phyloP scores from a whole-genome alignment of 2,113 vertebrate genomes.

The Barbus barbus region DNA sequence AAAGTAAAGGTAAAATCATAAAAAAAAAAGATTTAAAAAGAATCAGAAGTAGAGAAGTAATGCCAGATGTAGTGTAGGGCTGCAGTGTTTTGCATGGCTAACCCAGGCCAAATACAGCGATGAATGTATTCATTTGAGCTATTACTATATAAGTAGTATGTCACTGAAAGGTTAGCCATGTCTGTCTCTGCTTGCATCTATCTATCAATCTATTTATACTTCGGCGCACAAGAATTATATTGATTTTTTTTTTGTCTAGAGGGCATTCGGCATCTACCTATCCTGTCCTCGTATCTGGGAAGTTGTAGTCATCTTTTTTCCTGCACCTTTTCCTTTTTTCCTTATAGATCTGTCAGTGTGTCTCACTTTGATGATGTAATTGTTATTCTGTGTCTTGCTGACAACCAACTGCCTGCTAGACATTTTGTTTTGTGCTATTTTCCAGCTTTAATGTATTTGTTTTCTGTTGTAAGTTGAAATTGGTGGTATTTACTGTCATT shows the following conservation, averaged over 20 bases:
- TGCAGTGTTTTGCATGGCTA: constrained; percentile 4
- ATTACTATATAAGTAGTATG: constrained; percentile 52
- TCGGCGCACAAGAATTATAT: constrained; percentile 8
- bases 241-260: background rate
- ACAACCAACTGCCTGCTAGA: background rate
- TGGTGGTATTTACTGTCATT: background rate
- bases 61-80: constrained; percentile 51
- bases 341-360: background rate
- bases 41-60: constrained; percentile 44
- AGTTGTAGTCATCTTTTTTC: constrained; percentile 20
- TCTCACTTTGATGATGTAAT: background rate
- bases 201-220: constrained; percentile 48
- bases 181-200: constrained; percentile 53
- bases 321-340: no score
- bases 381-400: background rate
- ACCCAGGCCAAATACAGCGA: constrained; percentile 34
- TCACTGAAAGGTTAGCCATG: constrained; percentile 48
- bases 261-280: constrained; percentile 6
- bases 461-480: background rate
- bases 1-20: background rate
- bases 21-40: background rate
- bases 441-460: background rate
- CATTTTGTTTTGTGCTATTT: background rate
- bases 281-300: constrained; percentile 14
- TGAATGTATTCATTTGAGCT: constrained; percentile 55